Percentiles rank a stretch among this genome's conserved stretches.
Conservation (phyloP, 2,113 vertebrate species). For the Proteles cristata region DNA sequence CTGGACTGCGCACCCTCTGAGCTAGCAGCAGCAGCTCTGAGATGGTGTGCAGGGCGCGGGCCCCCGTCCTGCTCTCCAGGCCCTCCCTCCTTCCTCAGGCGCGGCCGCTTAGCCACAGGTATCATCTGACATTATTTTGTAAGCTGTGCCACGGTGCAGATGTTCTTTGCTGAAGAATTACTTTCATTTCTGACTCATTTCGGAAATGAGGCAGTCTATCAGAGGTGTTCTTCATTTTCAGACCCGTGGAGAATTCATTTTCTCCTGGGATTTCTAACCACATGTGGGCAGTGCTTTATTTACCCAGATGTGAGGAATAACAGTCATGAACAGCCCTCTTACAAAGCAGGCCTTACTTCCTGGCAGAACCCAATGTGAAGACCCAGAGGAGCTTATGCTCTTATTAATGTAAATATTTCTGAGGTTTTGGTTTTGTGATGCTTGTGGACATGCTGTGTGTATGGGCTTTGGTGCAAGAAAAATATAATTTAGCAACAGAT, state of each 20-base stretch:
- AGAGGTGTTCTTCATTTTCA: slow-evolving; percentile 48
- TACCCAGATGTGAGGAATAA: slow-evolving; percentile 78
- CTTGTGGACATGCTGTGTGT: slow-evolving; percentile 56
- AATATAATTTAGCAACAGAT: slow-evolving; percentile 71
- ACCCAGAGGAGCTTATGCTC: slow-evolving; percentile 1
- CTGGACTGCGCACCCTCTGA: slow-evolving; percentile 10
- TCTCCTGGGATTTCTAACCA: slow-evolving; percentile 66
- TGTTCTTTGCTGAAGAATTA: slow-evolving; percentile 62
- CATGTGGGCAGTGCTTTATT: slow-evolving; percentile 72
- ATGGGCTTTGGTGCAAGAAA: slow-evolving; percentile 50
- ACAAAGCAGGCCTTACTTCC: slow-evolving; percentile 33
- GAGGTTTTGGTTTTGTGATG: slow-evolving; percentile 53
- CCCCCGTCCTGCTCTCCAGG: not conserved
- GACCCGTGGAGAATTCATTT: slow-evolving; percentile 67
- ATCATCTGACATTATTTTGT: slow-evolving; percentile 40
- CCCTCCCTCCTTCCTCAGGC: not conserved
- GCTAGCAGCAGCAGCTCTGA: not conserved
- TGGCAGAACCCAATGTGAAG: not conserved
- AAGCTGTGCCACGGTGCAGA: slow-evolving; percentile 16
- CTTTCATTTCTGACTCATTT: slow-evolving; percentile 48
- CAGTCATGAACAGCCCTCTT: slow-evolving; percentile 58
- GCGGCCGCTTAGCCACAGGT: not conserved
- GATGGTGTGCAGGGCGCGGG: not conserved
- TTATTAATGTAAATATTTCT: slow-evolving; percentile 71
- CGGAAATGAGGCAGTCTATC: slow-evolving; percentile 34